Base-by-base conservation (phyloP, 1,140 invertebrate genomes). In the Periplaneta americana region DNA sequence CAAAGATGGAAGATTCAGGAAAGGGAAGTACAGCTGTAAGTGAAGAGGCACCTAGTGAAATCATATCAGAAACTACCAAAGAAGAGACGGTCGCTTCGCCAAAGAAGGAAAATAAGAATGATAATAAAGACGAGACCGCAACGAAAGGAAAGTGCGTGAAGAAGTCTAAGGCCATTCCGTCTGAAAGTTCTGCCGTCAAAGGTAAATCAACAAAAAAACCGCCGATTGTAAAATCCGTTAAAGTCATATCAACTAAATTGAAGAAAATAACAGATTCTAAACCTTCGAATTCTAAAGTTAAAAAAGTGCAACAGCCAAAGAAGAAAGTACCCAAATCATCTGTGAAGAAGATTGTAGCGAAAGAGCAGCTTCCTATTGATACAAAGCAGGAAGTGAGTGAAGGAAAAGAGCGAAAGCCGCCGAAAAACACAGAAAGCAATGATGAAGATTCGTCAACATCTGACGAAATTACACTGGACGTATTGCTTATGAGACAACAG, bases 391-490 rank as follows among this genome's bases (percentile, higher is more conserved):
- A 66, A 8, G 48, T n/a, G 2, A 66, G 48, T n/a, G 5, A 66
- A 66, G 48, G 28, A n/a, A n/a, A 66, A n/a, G 22, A 66, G 11
- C 22, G 2, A n/a, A 66, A 66, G n/a, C 48, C 10, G 48, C 48
- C 22, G n/a, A 28, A 66, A 6, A n/a, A 66, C n/a, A 34, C 74
- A 75, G 74, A 75, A 31, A 75, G 74, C 22, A 75, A 28, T 8
- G 77, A 37, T 37, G 77, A 78, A 5, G 48, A 66, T 28, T 78
- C 77, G 9, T 37, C 77, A 11, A 48, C 77, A 4, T 78, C 77
- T n/a, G 77, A 78, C 34, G 77, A 78, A n/a, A 78, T 78, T 37
- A 78, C 77, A 18, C 36, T 78, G 34, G 77, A 78, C n/a, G 22
- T 66, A 11, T 28, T 66, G 13, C 35, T 36, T n/a, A 33, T 37